These are phyloP conservation scores for Hydraecia micacea DNA, from an alignment of 2,888 invertebrate species.

Conservation along the genomic window DNA sequence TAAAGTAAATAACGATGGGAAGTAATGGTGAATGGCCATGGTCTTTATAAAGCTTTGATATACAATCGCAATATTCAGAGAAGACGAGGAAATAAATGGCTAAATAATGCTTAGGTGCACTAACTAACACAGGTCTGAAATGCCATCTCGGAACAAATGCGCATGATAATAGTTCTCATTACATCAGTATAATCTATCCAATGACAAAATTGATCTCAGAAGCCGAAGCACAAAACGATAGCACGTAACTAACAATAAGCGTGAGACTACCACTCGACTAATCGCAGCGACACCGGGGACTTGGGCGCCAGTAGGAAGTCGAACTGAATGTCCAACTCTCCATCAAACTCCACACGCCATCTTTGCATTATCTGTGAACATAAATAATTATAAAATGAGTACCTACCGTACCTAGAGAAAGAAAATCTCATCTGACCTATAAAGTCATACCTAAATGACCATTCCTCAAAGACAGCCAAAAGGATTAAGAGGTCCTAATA, in stretches of 20 bases:
- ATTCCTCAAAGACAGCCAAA: neutral
- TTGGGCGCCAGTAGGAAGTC: constrained; percentile 95
- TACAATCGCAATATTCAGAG: constrained; percentile 36
- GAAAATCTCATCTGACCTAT: neutral
- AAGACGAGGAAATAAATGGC: neutral
- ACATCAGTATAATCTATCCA: constrained; percentile 20
- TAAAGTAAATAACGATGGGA: constrained; percentile 34
- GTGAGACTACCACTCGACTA: constrained; percentile 89
- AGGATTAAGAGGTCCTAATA: neutral
- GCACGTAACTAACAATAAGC: constrained; percentile 4
- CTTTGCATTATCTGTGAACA: constrained; percentile 91
- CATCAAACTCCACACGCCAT: constrained; percentile 92
- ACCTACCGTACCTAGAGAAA: neutral
- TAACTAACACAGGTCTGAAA: neutral
- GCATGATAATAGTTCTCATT: constrained; percentile 5
- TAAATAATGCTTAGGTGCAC: neutral
- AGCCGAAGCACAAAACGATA: constrained; percentile 25
- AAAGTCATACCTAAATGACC: neutral
- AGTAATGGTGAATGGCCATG: neutral
- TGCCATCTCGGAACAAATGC: constrained; percentile 15
- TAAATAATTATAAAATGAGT: constrained; percentile 11
- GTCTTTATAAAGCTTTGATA: constrained; percentile 66
- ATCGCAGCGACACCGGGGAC: constrained; percentile 92
- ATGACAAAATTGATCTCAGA: constrained; percentile 26
- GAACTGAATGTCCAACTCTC: constrained; percentile 93